phyloP scores from a whole-genome alignment of 2,888 invertebrate species.

The Criorhina ranunculi region DNA sequence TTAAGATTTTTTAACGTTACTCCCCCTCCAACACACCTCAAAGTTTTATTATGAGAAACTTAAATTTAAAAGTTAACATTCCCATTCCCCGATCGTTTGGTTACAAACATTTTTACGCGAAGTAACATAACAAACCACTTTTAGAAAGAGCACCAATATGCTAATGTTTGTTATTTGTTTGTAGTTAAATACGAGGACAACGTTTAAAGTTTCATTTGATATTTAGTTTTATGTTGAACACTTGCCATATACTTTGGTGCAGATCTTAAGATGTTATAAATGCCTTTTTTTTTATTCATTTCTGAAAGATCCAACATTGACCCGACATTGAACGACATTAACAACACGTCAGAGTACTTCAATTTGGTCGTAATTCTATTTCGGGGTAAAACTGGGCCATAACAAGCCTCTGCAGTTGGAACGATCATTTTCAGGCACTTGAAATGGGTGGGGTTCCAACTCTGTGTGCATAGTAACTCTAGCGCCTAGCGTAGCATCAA shows the following conservation, averaged over 20 bases:
- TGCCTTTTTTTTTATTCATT: background rate
- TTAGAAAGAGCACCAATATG: constrained; percentile 63
- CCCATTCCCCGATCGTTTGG: constrained; percentile 32
- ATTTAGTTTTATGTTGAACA: constrained; percentile 2
- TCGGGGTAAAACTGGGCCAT: too few relatives aligned
- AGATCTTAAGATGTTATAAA: background rate
- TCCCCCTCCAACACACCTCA: constrained; percentile 4
- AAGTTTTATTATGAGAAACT: constrained; percentile 18
- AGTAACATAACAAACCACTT: constrained; percentile 38
- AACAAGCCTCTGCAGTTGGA: too few relatives aligned
- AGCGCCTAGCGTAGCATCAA: too few relatives aligned
- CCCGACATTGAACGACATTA: too few relatives aligned
- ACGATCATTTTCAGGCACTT: too few relatives aligned
- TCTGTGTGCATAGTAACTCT: too few relatives aligned
- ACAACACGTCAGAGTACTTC: too few relatives aligned
- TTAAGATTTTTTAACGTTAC: constrained; percentile 14
- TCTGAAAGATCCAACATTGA: too few relatives aligned
- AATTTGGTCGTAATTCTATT: too few relatives aligned
- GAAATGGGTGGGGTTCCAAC: too few relatives aligned
- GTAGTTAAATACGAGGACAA: constrained; percentile 33
- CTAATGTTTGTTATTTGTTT: constrained; percentile 35
- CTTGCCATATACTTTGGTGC: background rate
- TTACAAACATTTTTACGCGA: constrained; percentile 31
- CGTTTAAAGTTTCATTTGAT: constrained; percentile 3
- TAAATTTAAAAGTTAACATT: constrained; percentile 29